A percentile compares a stretch with the other conserved stretches of the same genome.
phyloP scores from a whole-genome alignment of 2,888 invertebrate genomes.

The Drosophila siamana region DNA sequence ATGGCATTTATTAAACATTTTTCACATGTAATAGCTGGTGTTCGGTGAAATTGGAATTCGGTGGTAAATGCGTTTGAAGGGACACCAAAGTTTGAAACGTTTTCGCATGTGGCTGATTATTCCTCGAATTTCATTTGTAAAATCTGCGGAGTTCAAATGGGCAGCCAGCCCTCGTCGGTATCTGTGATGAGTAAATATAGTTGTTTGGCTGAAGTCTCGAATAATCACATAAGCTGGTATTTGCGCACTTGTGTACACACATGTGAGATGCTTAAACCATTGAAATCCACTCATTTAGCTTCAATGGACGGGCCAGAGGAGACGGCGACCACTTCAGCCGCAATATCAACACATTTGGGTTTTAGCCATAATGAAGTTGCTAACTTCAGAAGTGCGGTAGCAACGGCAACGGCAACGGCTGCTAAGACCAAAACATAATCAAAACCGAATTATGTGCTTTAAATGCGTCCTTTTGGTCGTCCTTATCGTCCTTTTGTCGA shows the following conservation, averaged over 20 bases:
- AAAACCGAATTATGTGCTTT: constrained; percentile 82
- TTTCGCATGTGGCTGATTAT: too few species aligned
- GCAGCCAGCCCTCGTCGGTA: constrained; percentile 31
- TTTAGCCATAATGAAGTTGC: constrained; percentile 81
- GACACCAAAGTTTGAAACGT: too few species aligned
- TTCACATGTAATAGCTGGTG: not conserved
- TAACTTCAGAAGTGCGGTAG: constrained; percentile 68
- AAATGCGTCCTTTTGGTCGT: constrained; percentile 75
- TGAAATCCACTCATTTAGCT: constrained; percentile 66
- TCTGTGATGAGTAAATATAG: constrained; percentile 50
- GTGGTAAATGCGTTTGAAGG: too few species aligned
- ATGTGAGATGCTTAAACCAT: constrained; percentile 51
- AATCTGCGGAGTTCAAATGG: constrained; percentile 24
- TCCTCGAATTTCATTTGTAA: not conserved
- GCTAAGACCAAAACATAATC: constrained; percentile 74
- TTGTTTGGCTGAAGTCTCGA: constrained; percentile 63
- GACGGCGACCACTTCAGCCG: constrained; percentile 59
- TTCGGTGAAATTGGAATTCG: not conserved
- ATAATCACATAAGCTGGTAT: constrained; percentile 69
- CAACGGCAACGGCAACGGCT: constrained; percentile 30
- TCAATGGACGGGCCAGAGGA: not conserved
- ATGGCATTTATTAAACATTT: not conserved
- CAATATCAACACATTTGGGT: constrained; percentile 81
- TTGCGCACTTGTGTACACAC: constrained; percentile 42
- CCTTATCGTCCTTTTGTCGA: constrained; percentile 58